Percentiles rank a stretch among this genome's conserved stretches.
Conservation (phyloP, 1,140 invertebrate genomes). For the Mamestra configurata region DNA sequence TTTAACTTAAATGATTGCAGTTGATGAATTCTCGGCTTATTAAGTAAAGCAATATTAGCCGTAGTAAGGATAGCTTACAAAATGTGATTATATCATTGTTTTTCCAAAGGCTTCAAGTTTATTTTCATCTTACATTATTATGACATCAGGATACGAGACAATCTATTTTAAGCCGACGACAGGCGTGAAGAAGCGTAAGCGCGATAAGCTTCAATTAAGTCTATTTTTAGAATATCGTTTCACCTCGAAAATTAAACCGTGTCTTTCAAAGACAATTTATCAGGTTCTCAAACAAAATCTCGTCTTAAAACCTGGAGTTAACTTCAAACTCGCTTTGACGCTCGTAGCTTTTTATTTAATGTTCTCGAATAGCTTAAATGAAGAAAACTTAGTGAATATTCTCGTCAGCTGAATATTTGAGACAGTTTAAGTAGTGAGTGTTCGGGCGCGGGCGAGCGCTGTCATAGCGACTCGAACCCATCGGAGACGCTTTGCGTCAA, state of each 20-base stretch:
- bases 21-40: too few relatives aligned
- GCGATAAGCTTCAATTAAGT: not conserved
- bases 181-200: not conserved
- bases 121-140: not conserved
- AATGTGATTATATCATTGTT: too few relatives aligned
- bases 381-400: conserved; percentile 2
- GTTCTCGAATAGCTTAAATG: conserved; percentile 27
- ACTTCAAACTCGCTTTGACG: conserved; percentile 5
- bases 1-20: too few relatives aligned
- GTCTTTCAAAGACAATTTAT: conserved; percentile 10
- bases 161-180: not conserved
- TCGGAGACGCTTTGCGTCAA: not conserved
- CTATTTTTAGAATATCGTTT: not conserved
- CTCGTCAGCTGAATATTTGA: conserved; percentile 12
- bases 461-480: conserved; percentile 7
- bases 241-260: not conserved
- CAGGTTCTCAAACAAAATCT: conserved; percentile 13
- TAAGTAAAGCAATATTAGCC: too few relatives aligned
- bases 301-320: not conserved
- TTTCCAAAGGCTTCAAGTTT: not conserved
- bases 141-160: not conserved
- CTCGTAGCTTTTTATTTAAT: conserved; percentile 18
- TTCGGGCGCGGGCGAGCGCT: not conserved
- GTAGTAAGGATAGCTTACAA: too few relatives aligned
- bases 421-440: conserved; percentile 33